Conservation (phyloP, 2,113 vertebrate species). For the Sylvilagus bachmani region DNA sequence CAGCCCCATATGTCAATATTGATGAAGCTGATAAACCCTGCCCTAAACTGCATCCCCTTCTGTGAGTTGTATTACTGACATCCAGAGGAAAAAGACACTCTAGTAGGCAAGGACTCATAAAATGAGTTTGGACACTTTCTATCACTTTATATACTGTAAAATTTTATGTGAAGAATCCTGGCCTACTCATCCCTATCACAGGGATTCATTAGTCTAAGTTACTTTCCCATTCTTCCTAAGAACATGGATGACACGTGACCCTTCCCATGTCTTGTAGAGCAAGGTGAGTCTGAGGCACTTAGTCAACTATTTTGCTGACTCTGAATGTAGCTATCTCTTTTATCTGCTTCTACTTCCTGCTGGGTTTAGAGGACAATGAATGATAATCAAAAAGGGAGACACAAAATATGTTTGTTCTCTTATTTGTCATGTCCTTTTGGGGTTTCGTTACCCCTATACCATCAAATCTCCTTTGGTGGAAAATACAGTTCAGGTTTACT, state of each 20-base stretch:
- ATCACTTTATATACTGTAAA: neutral
- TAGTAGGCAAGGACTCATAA: neutral
- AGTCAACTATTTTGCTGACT: neutral
- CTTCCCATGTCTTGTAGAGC: constrained; percentile 13
- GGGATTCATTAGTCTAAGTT: neutral
- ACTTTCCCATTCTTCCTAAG: constrained; percentile 5
- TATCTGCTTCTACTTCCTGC: neutral
- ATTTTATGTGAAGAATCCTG: neutral
- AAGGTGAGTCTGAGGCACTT: neutral
- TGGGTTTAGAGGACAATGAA: neutral
- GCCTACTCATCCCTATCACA: neutral
- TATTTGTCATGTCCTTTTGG: neutral
- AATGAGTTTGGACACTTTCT: constrained; percentile 25
- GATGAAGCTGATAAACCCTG: neutral
- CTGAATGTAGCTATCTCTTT: neutral
- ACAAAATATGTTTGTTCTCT: neutral
- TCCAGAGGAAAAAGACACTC: neutral
- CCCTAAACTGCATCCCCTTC: neutral
- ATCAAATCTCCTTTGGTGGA: neutral
- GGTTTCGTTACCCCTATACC: neutral
- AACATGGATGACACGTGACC: neutral
- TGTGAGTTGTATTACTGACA: neutral
- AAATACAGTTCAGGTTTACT: neutral
- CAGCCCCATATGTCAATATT: neutral
- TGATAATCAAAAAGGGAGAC: neutral